Conservation (phyloP, 2,797 vertebrate genomes). For the Anguilla megastoma region DNA sequence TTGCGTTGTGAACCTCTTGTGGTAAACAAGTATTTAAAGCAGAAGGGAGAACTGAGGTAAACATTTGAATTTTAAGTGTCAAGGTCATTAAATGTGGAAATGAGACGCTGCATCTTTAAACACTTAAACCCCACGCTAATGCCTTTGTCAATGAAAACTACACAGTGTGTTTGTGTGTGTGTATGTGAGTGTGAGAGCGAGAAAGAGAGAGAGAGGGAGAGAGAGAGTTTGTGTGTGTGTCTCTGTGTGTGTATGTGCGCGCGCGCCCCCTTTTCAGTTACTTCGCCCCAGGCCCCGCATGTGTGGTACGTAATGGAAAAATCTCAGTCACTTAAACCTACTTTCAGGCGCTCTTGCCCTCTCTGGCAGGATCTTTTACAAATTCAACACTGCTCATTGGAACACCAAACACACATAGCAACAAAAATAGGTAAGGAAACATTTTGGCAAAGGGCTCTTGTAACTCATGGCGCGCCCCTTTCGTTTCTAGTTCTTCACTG, state of each 20-base stretch:
- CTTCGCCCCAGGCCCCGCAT: slow-evolving; percentile 54
- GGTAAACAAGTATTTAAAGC: not conserved
- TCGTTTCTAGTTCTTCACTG: not conserved
- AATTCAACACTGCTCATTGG: slow-evolving; percentile 46
- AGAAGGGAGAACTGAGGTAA: not conserved
- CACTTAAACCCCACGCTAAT: slow-evolving; percentile 37
- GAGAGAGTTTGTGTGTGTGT: slow-evolving; percentile 23
- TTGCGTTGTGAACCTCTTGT: not conserved
- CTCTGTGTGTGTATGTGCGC: not conserved
- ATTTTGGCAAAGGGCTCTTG: slow-evolving; percentile 42
- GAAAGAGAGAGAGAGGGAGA: too few relatives aligned
- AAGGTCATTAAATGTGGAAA: not conserved
- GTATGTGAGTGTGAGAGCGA: not conserved
- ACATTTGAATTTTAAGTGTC: not conserved
- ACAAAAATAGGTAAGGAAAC: slow-evolving; percentile 48
- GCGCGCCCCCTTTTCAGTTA: slow-evolving; percentile 44
- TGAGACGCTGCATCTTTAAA: slow-evolving; percentile 42
- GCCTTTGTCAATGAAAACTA: slow-evolving; percentile 43
- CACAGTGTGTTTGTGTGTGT: slow-evolving; percentile 5
- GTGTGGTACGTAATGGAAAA: slow-evolving; percentile 72
- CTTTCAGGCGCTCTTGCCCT: slow-evolving; percentile 54
- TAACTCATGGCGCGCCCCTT: not conserved
- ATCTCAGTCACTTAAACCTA: slow-evolving; percentile 71
- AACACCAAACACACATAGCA: slow-evolving; percentile 35
- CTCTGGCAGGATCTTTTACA: slow-evolving; percentile 46